Conservation (phyloP, 1,140 invertebrate genomes). For the Piezodorus guildinii region DNA sequence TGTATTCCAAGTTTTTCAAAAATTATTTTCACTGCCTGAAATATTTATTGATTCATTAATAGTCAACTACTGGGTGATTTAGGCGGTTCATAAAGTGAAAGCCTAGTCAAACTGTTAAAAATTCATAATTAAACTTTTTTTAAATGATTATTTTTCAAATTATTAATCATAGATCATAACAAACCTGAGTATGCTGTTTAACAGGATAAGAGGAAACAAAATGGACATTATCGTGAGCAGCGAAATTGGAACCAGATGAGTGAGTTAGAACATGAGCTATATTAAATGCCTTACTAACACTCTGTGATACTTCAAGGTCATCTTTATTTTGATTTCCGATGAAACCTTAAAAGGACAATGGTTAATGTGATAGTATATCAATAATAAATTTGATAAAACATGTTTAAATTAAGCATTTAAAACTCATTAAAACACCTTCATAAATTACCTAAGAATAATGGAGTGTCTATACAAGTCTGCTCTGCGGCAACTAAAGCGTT, state of each 20-base stretch:
- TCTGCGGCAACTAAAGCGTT: conserved; percentile 11
- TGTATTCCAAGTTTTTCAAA: neutral
- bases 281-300: neutral
- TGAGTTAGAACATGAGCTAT: neutral
- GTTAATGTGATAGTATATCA: neutral
- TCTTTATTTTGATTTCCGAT: neutral
- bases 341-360: neutral
- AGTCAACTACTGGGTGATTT: neutral
- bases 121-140: too few relatives aligned
- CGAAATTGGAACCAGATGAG: neutral
- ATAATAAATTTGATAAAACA: neutral
- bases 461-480: conserved; percentile 12
- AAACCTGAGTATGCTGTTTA: neutral
- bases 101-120: too few relatives aligned
- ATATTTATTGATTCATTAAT: neutral
- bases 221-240: neutral
- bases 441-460: conserved; percentile 3
- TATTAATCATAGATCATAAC: neutral
- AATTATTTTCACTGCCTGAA: neutral
- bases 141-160: too few relatives aligned
- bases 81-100: too few relatives aligned
- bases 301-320: neutral
- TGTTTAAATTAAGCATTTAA: neutral
- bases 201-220: conserved; percentile 5
- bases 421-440: neutral